Evolutionary conservation across 2,113 vertebrate species (phyloP).

Genomic region (Hystrix brachyura): DNA sequence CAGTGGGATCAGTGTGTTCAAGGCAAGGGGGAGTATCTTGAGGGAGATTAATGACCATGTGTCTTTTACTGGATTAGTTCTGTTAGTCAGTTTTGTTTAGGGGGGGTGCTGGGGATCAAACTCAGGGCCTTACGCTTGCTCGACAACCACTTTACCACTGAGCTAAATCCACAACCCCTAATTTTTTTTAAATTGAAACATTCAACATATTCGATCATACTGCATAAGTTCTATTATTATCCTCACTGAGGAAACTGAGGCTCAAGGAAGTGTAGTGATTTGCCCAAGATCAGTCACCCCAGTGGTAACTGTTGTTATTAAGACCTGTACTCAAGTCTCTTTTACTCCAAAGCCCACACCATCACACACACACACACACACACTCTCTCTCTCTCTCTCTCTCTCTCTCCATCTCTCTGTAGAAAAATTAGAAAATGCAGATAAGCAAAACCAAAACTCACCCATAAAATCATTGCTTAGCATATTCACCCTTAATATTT

Average conservation of each 20-base stretch:
- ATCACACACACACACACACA: background rate
- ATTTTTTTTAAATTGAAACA: background rate
- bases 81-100: no score
- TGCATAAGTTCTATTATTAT: background rate
- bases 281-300: background rate
- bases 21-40: background rate
- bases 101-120: no score
- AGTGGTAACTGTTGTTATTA: background rate
- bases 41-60: background rate
- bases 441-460: background rate
- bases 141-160: no score
- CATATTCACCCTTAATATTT: background rate
- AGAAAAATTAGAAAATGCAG: constrained; percentile 12
- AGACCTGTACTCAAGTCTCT: background rate
- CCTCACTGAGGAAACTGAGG: background rate
- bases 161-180: background rate
- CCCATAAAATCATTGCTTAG: background rate
- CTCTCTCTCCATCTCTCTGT: no score
- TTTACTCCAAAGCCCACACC: background rate
- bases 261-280: background rate
- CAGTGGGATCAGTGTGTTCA: background rate
- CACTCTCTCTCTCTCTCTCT: no score
- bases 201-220: background rate
- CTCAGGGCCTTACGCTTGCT: no score
- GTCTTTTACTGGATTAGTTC: background rate